Evolutionary conservation across 2,113 vertebrate genomes (phyloP).

Genomic region (Glaucidium brasilianum): DNA sequence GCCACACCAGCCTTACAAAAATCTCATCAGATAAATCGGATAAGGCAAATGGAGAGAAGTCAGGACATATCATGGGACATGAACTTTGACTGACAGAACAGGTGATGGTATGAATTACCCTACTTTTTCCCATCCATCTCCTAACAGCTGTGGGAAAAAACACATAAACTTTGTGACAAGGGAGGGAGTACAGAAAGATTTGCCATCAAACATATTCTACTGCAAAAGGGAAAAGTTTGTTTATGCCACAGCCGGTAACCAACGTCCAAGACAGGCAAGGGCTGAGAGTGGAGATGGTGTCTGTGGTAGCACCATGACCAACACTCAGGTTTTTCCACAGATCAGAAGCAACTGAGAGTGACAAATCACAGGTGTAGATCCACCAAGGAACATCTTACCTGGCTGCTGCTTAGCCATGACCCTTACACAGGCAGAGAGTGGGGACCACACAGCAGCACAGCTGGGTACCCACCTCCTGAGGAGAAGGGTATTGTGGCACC

Average conservation of each 20-base stretch:
- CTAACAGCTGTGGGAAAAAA: not conserved
- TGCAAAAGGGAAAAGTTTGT: not conserved
- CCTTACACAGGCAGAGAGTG: not conserved
- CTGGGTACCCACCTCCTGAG: rapidly evolving
- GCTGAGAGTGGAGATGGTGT: not conserved
- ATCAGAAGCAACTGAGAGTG: not conserved
- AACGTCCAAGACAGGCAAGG: rapidly evolving
- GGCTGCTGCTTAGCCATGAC: not conserved
- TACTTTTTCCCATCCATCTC: not conserved
- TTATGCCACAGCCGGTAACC: not conserved
- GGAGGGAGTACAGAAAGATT: not conserved
- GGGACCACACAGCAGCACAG: not conserved
- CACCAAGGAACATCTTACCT: not conserved
- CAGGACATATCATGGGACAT: not conserved
- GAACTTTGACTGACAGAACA: not conserved
- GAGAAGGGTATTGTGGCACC: not conserved
- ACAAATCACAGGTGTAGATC: not conserved
- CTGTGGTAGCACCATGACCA: rapidly evolving
- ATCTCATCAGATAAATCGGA: not conserved
- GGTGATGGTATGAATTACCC: not conserved
- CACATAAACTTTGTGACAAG: not conserved
- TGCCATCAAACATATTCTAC: not conserved
- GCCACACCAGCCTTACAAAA: not conserved
- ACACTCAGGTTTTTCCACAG: not conserved
- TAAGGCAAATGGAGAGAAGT: not conserved